These are phyloP conservation scores for Micrasema minimum DNA, from an alignment of 1,140 invertebrate genomes.

Conservation along the genomic window DNA sequence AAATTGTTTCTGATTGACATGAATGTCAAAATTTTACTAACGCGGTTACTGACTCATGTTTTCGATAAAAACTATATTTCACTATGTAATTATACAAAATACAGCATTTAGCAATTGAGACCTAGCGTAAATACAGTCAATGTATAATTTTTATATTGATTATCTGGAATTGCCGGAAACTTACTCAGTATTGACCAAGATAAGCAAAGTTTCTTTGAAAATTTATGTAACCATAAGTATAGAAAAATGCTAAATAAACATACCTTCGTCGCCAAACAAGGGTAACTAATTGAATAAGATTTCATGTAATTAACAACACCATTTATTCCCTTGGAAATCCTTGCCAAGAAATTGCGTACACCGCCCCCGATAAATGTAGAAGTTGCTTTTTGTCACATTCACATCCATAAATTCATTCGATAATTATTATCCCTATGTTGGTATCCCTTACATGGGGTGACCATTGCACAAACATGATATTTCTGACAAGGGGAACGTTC, in stretches of 20 bases:
- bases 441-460: too few relatives aligned
- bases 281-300: constrained; percentile 19
- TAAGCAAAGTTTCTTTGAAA: constrained; percentile 12
- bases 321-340: constrained; percentile 32
- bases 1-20: constrained; percentile 4
- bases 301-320: constrained; percentile 29
- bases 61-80: background rate
- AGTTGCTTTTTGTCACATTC: constrained; percentile 39
- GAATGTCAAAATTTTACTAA: constrained; percentile 7
- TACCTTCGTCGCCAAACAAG: constrained; percentile 36
- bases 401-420: background rate
- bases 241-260: background rate
- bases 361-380: constrained; percentile 37
- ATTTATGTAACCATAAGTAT: constrained; percentile 10
- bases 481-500: too few relatives aligned
- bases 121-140: background rate
- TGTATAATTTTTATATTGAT: background rate
- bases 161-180: constrained; percentile 19
- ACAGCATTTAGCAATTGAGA: too few relatives aligned
- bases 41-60: constrained; percentile 1
- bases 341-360: constrained; percentile 37
- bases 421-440: too few relatives aligned
- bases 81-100: background rate
- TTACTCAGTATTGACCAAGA: constrained; percentile 15
- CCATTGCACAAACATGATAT: too few relatives aligned